Evolutionary conservation across 1,140 invertebrate genomes (phyloP), one percentile per base, ranked within the genome.

Genomic region (Limonius californicus): DNA sequence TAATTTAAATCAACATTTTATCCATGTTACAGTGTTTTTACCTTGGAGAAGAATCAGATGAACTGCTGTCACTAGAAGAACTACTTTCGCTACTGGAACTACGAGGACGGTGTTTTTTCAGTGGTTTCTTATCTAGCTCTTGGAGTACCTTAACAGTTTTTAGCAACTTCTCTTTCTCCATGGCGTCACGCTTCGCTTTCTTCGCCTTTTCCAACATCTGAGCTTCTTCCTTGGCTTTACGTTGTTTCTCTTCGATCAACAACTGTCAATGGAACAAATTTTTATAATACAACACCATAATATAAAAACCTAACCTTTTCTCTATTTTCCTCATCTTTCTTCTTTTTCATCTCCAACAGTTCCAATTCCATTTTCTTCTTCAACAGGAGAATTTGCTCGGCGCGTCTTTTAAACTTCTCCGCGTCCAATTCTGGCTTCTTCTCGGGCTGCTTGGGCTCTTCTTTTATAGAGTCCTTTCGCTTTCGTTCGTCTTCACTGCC

Each of bases 351-450:
- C 45, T 76, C 72, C 23, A 76, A 55, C 54, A 80, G 75, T 61
- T 81, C 78, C 62, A 81, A 75, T 68, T 81, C 80, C 80, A 83
- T 82, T 63, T 83, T 81, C 57, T 82, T 81, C 59, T 81, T 81
- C 0, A 83, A 65, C 45, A 83, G 68, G 53, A 82, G 65, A 0
- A 82, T 68, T 6, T 79, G 78, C 64, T 80, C 79, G 0, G 72
- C 77, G 0, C 79, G 70, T 61, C 70, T 70, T 50, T 69, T 76
- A 54, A 75, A 75, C 54, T 77, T 76, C 73, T 82, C 63, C 72
- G 76, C 76, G 66, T 80, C 69, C 73, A 79, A 68, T 74, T 75
- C 54, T 65, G 69, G 19, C 73, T 75, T 39, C 72, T 66, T 45
- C 16, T 75, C 72, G 20, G 75, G 68, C 6, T 74, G 70, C 27